phyloP scores from a whole-genome alignment of 1,140 invertebrate species.

The Trissolcus basalis region DNA sequence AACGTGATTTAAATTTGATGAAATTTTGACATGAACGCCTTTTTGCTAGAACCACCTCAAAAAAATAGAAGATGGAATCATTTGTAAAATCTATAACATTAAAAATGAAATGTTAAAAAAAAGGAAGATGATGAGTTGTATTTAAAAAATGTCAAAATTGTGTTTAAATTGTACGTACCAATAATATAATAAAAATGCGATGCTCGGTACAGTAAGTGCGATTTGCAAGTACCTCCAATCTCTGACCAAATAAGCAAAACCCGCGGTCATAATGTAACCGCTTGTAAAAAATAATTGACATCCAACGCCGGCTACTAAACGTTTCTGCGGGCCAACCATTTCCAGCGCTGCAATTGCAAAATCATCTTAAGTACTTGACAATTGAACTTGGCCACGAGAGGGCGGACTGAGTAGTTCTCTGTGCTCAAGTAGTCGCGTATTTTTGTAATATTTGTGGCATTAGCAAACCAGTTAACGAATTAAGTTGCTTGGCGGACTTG shows the following conservation, averaged over 20 bases:
- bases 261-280: constrained; percentile 84
- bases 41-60: too few relatives aligned
- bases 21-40: too few relatives aligned
- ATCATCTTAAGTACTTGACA: constrained; percentile 11
- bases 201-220: constrained; percentile 82
- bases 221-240: constrained; percentile 87
- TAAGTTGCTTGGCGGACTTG: too few relatives aligned
- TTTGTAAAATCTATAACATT: too few relatives aligned
- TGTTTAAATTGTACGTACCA: constrained; percentile 78
- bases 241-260: constrained; percentile 83
- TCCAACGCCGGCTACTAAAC: constrained; percentile 85
- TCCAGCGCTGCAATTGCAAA: constrained; percentile 81
- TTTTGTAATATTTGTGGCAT: too few relatives aligned
- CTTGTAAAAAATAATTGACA: constrained; percentile 87
- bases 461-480: too few relatives aligned
- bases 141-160: constrained; percentile 11
- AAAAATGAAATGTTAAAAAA: neutral
- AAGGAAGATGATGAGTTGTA: neutral
- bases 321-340: constrained; percentile 86
- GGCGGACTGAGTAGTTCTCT: constrained; percentile 20
- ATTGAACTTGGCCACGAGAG: neutral
- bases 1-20: too few relatives aligned
- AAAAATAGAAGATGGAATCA: too few relatives aligned
- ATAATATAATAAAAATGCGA: constrained; percentile 85
- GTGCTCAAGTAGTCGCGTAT: too few relatives aligned